Evolutionary conservation across 2,797 vertebrate genomes (phyloP).

Genomic region (Coreius guichenoti): DNA sequence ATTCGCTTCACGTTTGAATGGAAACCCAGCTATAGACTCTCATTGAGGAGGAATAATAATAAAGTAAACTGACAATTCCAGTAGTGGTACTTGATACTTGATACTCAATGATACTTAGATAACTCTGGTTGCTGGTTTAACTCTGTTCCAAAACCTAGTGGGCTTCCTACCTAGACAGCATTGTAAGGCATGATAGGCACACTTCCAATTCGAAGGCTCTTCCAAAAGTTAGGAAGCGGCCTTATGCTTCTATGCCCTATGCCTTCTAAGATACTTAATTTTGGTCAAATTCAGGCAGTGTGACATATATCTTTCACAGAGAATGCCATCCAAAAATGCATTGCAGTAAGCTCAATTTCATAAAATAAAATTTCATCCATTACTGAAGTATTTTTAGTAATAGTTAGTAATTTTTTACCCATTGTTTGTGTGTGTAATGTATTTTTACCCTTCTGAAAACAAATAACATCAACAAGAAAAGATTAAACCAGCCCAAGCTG

Average conservation of each 20-base stretch:
- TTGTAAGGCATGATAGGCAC: not conserved
- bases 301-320: not conserved
- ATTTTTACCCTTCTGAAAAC: too few relatives aligned
- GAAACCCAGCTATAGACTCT: too few relatives aligned
- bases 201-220: not conserved
- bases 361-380: not conserved
- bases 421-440: not conserved
- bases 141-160: not conserved
- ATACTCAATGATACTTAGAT: not conserved
- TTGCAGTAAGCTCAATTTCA: not conserved
- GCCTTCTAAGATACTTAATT: not conserved
- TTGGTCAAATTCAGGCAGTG: not conserved
- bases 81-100: too few relatives aligned
- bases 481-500: too few relatives aligned
- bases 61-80: too few relatives aligned
- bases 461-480: too few relatives aligned
- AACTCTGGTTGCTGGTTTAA: not conserved
- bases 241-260: not conserved
- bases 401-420: not conserved
- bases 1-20: too few relatives aligned
- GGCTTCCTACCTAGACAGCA: slow-evolving; percentile 7
- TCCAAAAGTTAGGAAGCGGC: slow-evolving; percentile 3
- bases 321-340: not conserved
- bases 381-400: not conserved
- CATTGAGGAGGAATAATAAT: too few relatives aligned